Evolutionary conservation across 2,113 vertebrate species (phyloP).

Genomic region (Typhlomys cinereus): DNA sequence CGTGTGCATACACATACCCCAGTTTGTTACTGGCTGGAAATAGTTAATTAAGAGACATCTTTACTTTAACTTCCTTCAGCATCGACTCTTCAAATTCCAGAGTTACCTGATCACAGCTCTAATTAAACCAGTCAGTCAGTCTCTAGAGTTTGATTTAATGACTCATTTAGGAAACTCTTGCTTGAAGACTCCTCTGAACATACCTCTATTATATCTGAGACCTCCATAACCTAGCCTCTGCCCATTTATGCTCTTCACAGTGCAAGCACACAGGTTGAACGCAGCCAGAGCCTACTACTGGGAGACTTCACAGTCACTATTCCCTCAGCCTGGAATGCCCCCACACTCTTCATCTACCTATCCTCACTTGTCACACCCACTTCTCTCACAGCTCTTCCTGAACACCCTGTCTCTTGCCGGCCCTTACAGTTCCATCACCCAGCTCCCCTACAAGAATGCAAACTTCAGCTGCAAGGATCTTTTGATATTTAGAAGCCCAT

Average conservation of each 20-base stretch:
- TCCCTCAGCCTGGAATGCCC: background rate
- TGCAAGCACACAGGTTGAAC: background rate
- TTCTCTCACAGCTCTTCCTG: background rate
- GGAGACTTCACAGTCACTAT: background rate
- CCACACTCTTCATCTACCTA: background rate
- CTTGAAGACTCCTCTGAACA: background rate
- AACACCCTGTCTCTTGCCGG: background rate
- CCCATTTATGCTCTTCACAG: background rate
- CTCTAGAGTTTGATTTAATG: background rate
- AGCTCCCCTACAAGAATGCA: background rate
- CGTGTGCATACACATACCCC: too few species aligned
- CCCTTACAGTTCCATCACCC: background rate
- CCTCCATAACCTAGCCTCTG: background rate
- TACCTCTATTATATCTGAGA: background rate
- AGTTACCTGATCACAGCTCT: background rate
- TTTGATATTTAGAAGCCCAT: background rate
- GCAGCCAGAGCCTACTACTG: background rate
- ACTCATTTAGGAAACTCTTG: background rate
- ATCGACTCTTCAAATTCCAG: conserved; percentile 13
- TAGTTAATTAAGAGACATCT: background rate
- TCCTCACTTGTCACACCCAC: too few species aligned
- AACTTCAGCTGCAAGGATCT: background rate
- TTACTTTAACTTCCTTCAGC: background rate
- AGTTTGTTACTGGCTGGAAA: background rate
- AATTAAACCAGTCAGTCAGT: background rate